Conservation (phyloP, 2,797 vertebrate genomes). For the Chelon auratus region DNA sequence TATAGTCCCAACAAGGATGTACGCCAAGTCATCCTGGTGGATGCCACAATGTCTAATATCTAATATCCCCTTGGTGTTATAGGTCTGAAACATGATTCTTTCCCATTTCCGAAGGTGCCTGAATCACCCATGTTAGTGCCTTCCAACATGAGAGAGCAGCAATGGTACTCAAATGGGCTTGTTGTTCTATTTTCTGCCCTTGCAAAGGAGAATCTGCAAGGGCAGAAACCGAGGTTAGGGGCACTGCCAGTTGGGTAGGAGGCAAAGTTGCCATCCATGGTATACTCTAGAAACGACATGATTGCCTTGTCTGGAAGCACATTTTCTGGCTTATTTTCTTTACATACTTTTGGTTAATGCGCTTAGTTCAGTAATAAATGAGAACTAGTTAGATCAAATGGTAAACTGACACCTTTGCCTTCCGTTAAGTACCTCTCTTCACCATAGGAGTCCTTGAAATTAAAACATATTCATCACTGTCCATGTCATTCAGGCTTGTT, state of each 20-base stretch:
- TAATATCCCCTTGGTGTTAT: neutral
- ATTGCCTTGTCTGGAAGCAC: neutral
- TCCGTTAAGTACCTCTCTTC: too few relatives aligned
- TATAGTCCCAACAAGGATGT: neutral
- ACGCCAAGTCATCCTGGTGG: neutral
- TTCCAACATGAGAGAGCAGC: neutral
- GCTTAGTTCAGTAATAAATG: neutral
- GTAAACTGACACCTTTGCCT: neutral
- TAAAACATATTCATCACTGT: neutral
- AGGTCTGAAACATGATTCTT: neutral
- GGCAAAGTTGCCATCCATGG: neutral
- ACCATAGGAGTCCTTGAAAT: neutral
- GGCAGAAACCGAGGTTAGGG: neutral
- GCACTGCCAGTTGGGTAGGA: neutral
- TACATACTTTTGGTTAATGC: neutral
- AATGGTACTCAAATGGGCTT: neutral
- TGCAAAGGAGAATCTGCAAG: too few relatives aligned
- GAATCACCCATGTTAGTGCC: neutral
- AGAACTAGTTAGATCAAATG: neutral
- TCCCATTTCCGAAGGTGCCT: neutral
- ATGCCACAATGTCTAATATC: neutral
- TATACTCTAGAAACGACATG: neutral
- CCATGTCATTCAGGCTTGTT: neutral
- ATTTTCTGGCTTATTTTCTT: neutral
- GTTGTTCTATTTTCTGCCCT: neutral